Conservation (phyloP, 2,888 invertebrate genomes). For the Hoplodrina ambigua region DNA sequence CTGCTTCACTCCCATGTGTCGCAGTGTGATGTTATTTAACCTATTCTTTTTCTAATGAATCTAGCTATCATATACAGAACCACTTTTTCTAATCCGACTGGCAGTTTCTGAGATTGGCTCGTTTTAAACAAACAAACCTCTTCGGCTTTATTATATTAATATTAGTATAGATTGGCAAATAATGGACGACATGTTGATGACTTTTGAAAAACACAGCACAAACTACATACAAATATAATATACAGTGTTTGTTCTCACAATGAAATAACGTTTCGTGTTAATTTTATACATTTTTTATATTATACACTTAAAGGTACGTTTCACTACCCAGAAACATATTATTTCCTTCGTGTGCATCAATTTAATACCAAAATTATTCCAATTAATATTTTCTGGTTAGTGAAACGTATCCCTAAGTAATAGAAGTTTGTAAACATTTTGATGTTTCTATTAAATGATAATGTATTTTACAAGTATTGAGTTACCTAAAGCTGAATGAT, state of each 20-base stretch:
- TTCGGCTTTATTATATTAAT: too few relatives aligned
- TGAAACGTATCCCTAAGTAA: conserved; percentile 21
- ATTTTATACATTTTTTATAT: conserved; percentile 48
- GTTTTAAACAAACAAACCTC: too few relatives aligned
- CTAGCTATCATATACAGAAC: too few relatives aligned
- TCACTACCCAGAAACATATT: conserved; percentile 12
- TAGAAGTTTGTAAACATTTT: conserved; percentile 47
- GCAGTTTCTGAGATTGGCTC: too few relatives aligned
- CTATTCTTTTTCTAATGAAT: too few relatives aligned
- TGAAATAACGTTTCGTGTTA: conserved; percentile 34
- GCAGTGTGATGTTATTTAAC: too few relatives aligned
- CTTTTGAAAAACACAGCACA: conserved; percentile 37
- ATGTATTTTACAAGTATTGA: conserved; percentile 65
- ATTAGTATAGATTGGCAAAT: too few relatives aligned
- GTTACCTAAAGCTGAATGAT: conserved; percentile 75
- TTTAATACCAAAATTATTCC: conserved; percentile 41
- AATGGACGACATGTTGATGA: conserved; percentile 17
- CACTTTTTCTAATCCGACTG: too few relatives aligned
- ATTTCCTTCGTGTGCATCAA: conserved; percentile 25
- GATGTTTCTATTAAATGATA: conserved; percentile 63
- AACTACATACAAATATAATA: conserved; percentile 18
- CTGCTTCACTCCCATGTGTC: too few relatives aligned
- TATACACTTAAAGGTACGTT: conserved; percentile 39
- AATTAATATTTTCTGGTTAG: conserved; percentile 14
- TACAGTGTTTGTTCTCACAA: conserved; percentile 25